Evolutionary conservation across 1,140 invertebrate species (phyloP), one percentile per base, ranked within the genome.

Genomic region (Dinoponera quadriceps): DNA sequence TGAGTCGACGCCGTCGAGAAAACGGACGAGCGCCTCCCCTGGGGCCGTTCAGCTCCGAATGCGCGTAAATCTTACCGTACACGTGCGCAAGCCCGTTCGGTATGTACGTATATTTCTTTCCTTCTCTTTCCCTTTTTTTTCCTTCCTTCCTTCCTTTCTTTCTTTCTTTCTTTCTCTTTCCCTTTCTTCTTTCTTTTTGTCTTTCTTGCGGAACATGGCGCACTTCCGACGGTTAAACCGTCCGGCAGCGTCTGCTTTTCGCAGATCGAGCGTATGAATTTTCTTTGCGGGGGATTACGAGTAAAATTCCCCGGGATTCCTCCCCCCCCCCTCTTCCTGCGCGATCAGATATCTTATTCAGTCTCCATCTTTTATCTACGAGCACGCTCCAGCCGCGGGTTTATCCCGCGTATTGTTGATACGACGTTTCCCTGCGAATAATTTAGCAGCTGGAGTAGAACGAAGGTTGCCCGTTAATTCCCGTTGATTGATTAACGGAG

Each of bases 1-100:
- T 90, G 88, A 89, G 88, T 89, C 62, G 75, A 57, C 81, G 51
- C 84, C 57, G 38, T 59, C 48, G 65, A 66, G 83, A 68, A 85
- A 77, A 82, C 54, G 74, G 62, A 88, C 83, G 86, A 66, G 27
- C 62, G 49, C 27, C 20, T 14, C 74, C 62, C 63, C 0, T 29
- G 74, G 49, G 63, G 29, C 74, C 63, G 51, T 78, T 78, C 74
- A 78, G 68, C 49, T 78, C 63, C 38, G 62, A 78, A 78, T 68
- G 55, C 49, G 62, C 62, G 74, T 68, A 78, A 68, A 78, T 78
- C 63, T 78, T 68, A 78, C n/a, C 13, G 22, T 55, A 29, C 74
- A 68, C 29, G 62, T 20, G 51, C n/a, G 49, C 51, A 16, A 11
- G 18, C 16, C 48, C 22, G 27, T 72, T 20, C 27, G 57, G 44